Evolutionary conservation across 2,113 vertebrate genomes (phyloP).

Genomic region (Ochotona princeps): DNA sequence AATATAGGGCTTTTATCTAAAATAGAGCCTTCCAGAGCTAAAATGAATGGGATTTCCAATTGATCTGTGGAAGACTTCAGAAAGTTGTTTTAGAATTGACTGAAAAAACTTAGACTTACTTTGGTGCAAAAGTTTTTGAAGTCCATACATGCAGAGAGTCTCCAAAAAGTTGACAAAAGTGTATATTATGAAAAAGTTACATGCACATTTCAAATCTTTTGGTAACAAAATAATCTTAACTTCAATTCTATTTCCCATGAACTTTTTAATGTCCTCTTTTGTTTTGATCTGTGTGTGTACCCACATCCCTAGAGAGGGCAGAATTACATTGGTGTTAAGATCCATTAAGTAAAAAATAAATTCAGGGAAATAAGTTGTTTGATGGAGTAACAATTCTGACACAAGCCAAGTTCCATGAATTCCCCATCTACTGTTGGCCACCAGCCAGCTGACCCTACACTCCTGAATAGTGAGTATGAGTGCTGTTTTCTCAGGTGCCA

Average conservation of each 20-base stretch:
- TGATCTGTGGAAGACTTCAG: not conserved
- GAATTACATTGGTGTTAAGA: not conserved
- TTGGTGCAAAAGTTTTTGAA: too few relatives aligned
- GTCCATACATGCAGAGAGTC: too few relatives aligned
- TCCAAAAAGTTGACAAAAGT: too few relatives aligned
- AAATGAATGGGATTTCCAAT: not conserved
- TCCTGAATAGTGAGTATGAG: not conserved
- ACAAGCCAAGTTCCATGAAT: not conserved
- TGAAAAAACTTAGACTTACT: too few relatives aligned
- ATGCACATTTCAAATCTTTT: too few relatives aligned
- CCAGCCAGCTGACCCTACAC: not conserved
- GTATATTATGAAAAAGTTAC: too few relatives aligned
- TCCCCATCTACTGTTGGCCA: not conserved
- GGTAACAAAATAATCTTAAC: too few relatives aligned
- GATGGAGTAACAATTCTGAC: not conserved
- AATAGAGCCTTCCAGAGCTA: not conserved
- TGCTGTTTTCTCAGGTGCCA: not conserved
- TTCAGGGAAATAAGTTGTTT: not conserved
- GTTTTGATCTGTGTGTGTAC: not conserved
- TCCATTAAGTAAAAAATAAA: conserved; percentile 45
- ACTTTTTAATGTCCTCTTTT: too few relatives aligned
- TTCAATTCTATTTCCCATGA: too few relatives aligned
- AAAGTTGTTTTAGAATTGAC: too few relatives aligned
- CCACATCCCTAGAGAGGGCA: not conserved
- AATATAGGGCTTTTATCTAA: not conserved